Conservation (phyloP, 1,140 invertebrate species). For the Cyclina sinensis region DNA sequence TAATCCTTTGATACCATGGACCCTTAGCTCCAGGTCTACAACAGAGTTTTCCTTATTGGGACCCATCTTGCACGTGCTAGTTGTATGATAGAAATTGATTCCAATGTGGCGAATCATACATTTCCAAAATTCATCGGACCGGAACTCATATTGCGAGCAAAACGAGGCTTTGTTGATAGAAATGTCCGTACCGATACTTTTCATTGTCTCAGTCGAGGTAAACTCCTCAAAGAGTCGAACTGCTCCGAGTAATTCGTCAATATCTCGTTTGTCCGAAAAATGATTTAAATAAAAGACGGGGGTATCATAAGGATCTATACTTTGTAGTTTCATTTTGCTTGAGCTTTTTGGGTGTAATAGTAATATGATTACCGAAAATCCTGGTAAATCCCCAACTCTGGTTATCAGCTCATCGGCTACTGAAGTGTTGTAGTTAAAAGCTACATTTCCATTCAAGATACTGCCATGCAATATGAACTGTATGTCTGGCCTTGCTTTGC, state of each 20-base stretch:
- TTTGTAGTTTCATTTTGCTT: constrained; percentile 79
- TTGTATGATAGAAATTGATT: constrained; percentile 93
- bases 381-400: not conserved
- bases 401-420: not conserved
- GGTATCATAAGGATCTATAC: constrained; percentile 91
- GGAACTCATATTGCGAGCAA: constrained; percentile 61
- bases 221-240: constrained; percentile 62
- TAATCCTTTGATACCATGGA: constrained; percentile 67
- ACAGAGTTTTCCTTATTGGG: constrained; percentile 93
- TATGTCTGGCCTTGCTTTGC: constrained; percentile 9
- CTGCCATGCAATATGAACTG: not conserved
- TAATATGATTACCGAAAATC: not conserved
- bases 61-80: constrained; percentile 97
- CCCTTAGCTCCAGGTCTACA: constrained; percentile 91
- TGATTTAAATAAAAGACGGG: constrained; percentile 93
- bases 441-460: not conserved
- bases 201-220: constrained; percentile 63
- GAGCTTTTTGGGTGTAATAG: constrained; percentile 73
- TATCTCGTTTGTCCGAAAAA: constrained; percentile 71
- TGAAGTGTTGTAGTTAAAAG: constrained; percentile 6
- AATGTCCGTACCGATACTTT: constrained; percentile 61
- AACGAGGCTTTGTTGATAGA: not conserved
- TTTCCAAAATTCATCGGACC: constrained; percentile 81
- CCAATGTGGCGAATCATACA: constrained; percentile 82
- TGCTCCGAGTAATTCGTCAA: constrained; percentile 70